Conservation (phyloP, 92 coral and sea anemone genomes). For the Galaxea fascicularis region DNA sequence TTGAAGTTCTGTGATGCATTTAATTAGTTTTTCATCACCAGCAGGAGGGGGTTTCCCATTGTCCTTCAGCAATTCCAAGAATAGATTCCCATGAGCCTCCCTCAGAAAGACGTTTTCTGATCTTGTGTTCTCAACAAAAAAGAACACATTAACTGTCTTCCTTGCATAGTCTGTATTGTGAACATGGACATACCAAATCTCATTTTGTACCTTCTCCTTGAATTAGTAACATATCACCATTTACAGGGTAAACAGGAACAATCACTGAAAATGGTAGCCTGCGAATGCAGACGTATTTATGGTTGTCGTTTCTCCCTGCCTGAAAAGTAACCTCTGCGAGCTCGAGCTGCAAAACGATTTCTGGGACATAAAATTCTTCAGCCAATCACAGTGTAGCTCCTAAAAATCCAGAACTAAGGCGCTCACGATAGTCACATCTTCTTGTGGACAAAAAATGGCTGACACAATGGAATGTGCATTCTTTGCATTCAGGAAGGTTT, state of each 20-base stretch:
- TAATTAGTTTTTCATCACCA: conserved; percentile 29
- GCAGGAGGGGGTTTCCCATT: conserved; percentile 39
- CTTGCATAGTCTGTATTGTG: conserved; percentile 11
- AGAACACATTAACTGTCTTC: conserved; percentile 57
- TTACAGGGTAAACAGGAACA: conserved; percentile 68
- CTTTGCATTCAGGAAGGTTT: background rate
- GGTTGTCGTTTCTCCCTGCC: too few relatives aligned
- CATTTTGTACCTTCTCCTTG: conserved; percentile 58
- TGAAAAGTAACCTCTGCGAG: too few relatives aligned
- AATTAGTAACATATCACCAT: conserved; percentile 74
- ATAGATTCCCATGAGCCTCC: conserved; percentile 46
- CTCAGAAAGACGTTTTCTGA: conserved; percentile 21
- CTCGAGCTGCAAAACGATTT: too few relatives aligned
- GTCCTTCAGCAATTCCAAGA: conserved; percentile 62
- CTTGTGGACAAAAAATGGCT: background rate
- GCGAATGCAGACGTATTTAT: too few relatives aligned
- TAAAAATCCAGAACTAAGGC: too few relatives aligned
- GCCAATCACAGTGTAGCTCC: too few relatives aligned
- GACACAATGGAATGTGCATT: background rate
- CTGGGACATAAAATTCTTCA: too few relatives aligned
- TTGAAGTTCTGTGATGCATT: background rate
- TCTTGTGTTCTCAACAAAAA: conserved; percentile 61
- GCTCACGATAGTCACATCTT: too few relatives aligned
- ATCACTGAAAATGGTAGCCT: conserved; percentile 55
- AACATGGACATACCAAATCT: conserved; percentile 50